Evolutionary conservation across 2,113 vertebrate species (phyloP), one percentile per base, ranked within the genome.

Genomic region (Mesoclemmys tuberculata): DNA sequence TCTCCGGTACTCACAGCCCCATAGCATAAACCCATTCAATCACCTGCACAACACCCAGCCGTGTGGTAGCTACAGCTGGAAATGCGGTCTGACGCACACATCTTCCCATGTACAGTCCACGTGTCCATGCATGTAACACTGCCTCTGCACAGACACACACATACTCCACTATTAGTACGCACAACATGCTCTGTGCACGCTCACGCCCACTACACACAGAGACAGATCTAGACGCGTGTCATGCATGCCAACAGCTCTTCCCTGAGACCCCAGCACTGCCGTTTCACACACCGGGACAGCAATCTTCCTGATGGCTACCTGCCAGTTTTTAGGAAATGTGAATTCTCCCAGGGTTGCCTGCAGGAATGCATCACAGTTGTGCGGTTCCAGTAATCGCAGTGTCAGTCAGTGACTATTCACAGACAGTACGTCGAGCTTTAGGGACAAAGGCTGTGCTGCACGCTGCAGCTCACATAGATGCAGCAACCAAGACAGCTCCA

Each of bases 351-450:
- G 71, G 10, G 35, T 71, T 58, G 81, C 68, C 71, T 0, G 0
- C 78, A 21, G 54, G 41, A 44, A 58, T 10, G 35, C 74, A 31
- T 85, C 4, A 0, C 55, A 38, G 1, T 3, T 7, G 2, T 64
- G 3, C 14, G 52, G 51, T 64, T 80, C 77, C 82, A 0, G 10
- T 29, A 56, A 92, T 58, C 55, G 79, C 84, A 26, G 38, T 27
- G 71, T 26, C 24, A 19, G 93, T 35, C 79, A 35, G n/a, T 6
- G 71, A 41, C 48, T 81, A 48, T 0, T 2, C 46, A 35, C 55
- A 3, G 49, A 35, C 38, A 51, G 52, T 51, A 75, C 48, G 75
- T 1, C 0, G 0, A 11, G 44, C 35, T 1, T 12, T 55, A n/a
- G 64, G 18, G 21, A 49, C 49, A 49, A 49, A 49, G 9, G 8